Evolutionary conservation across 2,888 invertebrate species (phyloP).

Genomic region (Rhopalosiphum nymphaeae): DNA sequence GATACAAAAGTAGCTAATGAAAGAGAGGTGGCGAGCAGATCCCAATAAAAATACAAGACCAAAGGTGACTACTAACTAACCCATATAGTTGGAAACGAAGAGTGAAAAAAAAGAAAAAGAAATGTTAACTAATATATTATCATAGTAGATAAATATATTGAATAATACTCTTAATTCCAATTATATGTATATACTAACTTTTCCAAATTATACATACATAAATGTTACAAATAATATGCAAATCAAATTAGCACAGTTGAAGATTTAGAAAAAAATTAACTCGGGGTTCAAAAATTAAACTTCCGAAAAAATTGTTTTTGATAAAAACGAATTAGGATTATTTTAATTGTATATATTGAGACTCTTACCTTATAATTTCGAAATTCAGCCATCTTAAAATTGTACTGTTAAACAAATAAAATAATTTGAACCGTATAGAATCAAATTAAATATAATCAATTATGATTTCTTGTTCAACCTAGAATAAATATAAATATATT

Average conservation of each 20-base stretch:
- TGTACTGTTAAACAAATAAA: neutral
- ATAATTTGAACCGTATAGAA: neutral
- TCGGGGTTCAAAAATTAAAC: neutral
- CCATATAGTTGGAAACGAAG: neutral
- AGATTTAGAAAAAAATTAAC: neutral
- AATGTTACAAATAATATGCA: neutral
- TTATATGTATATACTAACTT: constrained; percentile 48
- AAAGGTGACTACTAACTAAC: neutral
- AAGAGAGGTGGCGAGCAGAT: neutral
- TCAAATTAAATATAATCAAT: neutral
- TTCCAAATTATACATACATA: constrained; percentile 47
- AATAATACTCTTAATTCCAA: neutral
- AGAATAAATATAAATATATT: neutral
- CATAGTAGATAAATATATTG: neutral
- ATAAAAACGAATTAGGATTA: neutral
- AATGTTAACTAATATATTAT: neutral
- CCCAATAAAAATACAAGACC: neutral
- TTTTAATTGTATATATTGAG: neutral
- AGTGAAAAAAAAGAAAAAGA: neutral
- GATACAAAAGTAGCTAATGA: neutral
- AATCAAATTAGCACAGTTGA: neutral
- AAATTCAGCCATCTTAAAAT: constrained; percentile 34
- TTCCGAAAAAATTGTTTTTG: neutral
- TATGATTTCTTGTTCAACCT: constrained; percentile 28
- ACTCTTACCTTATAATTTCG: constrained; percentile 37